Evolutionary conservation across 2,888 invertebrate species (phyloP), one percentile per base, ranked within the genome.

Genomic region (Anarsia innoxiella): DNA sequence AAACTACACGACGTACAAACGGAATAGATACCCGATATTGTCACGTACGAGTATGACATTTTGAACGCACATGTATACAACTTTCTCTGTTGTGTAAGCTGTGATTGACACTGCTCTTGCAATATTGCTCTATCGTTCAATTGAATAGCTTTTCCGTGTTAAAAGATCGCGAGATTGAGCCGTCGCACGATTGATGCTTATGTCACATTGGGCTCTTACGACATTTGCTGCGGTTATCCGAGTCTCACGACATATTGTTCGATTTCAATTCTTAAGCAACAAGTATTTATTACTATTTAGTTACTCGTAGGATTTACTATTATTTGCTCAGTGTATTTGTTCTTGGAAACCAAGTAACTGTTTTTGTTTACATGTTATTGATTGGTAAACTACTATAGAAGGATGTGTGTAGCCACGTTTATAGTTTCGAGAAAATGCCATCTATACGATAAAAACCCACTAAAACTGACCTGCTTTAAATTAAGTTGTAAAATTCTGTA

Each of bases 401-500:
- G 29, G 35, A 31, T 39, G 29, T 45, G n/a, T n/a, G n/a, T n/a
- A n/a, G n/a, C n/a, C n/a, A n/a, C n/a, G n/a, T 49, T 45, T 49
- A 44, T 45, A 39, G 44, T 39, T 31, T 41, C 37, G 44, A 39
- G 41, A 41, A 46, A 47, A 45, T 40, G 33, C 48, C 44, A 45
- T 52, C 48, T 46, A 46, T 33, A 43, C 47, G 49, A 54, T 56
- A 55, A 59, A 52, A 59, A 53, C 49, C 46, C 45, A 53, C 42
- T 51, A 52, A 69, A 61, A 58, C 56, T 60, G 66, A 51, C 60
- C 61, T 60, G 61, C 57, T 72, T 72, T 68, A 72, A 77, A 79
- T 80, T 71, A 73, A 77, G 77, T 68, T 74, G 69, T 79, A 74
- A 76, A 79, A 71, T 59, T 64, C 62, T 55, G 56, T 66, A 72